Conservation (phyloP, 1,140 invertebrate species). For the Drosophila pectinifera region DNA sequence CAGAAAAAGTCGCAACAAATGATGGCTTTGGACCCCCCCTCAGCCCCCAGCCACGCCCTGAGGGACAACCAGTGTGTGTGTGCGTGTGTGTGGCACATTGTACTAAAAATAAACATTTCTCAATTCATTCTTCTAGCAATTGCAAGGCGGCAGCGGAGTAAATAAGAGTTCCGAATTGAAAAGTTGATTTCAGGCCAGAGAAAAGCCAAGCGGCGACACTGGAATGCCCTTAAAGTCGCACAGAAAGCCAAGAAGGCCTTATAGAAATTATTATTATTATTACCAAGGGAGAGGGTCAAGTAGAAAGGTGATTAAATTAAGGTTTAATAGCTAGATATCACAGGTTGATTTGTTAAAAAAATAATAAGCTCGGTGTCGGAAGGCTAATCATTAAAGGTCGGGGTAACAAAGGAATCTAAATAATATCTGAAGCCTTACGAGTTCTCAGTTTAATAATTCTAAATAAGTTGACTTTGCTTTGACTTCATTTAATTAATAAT, state of each 20-base stretch:
- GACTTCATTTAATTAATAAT: too few relatives aligned
- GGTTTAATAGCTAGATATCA: too few relatives aligned
- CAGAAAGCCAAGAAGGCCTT: neutral
- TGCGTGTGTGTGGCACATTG: conserved; percentile 64
- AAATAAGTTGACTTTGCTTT: too few relatives aligned
- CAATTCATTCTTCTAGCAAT: conserved; percentile 51
- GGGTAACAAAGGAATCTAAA: too few relatives aligned
- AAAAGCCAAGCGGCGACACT: neutral
- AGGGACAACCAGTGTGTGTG: too few relatives aligned
- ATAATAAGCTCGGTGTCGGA: too few relatives aligned
- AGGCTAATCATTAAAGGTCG: too few relatives aligned
- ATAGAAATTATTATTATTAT: neutral
- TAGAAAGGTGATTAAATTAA: neutral
- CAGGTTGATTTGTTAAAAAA: too few relatives aligned
- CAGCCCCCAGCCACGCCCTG: too few relatives aligned
- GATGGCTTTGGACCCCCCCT: too few relatives aligned
- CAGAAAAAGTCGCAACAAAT: conserved; percentile 52
- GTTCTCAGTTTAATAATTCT: too few relatives aligned
- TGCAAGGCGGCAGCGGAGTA: conserved; percentile 28
- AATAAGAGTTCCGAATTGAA: conserved; percentile 46
- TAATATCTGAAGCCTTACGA: too few relatives aligned
- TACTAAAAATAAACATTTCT: conserved; percentile 74
- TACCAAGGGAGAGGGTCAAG: neutral
- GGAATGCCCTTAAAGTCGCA: conserved; percentile 12
- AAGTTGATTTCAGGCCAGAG: conserved; percentile 31